Conservation (phyloP, 2,797 vertebrate genomes). For the Fringilla coelebs region DNA sequence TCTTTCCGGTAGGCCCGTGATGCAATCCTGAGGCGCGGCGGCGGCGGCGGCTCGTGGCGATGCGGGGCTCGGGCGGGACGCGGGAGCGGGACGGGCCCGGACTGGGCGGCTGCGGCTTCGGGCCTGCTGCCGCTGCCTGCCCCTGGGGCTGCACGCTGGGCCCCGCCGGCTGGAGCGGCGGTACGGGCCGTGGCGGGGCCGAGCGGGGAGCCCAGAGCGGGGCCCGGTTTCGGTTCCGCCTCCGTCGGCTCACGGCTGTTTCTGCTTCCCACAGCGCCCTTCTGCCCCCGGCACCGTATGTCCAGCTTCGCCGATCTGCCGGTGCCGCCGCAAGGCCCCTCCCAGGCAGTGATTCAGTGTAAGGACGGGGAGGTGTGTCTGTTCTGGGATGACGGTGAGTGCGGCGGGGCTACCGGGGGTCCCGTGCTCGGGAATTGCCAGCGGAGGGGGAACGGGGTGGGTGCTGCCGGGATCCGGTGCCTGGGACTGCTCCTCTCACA, state of each 20-base stretch:
- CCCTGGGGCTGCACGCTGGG: background rate
- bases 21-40: background rate
- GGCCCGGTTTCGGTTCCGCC: background rate
- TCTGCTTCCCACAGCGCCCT: background rate
- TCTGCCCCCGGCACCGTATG: background rate
- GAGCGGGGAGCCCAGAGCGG: too few species aligned
- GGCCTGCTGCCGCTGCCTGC: background rate
- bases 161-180: background rate
- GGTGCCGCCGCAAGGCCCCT: background rate
- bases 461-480: background rate
- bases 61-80: background rate
- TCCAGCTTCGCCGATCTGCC: background rate
- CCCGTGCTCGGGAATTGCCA: background rate
- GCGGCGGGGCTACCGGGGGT: background rate
- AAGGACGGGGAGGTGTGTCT: fast-evolving
- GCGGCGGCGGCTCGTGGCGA: background rate
- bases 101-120: background rate
- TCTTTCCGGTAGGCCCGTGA: background rate
- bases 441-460: background rate
- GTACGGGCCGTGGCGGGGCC: background rate
- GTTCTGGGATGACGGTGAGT: background rate
- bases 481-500: fast-evolving
- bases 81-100: background rate
- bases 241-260: background rate
- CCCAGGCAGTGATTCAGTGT: fast-evolving